phyloP scores from a whole-genome alignment of 2,113 vertebrate species.

The Lampris incognitus region DNA sequence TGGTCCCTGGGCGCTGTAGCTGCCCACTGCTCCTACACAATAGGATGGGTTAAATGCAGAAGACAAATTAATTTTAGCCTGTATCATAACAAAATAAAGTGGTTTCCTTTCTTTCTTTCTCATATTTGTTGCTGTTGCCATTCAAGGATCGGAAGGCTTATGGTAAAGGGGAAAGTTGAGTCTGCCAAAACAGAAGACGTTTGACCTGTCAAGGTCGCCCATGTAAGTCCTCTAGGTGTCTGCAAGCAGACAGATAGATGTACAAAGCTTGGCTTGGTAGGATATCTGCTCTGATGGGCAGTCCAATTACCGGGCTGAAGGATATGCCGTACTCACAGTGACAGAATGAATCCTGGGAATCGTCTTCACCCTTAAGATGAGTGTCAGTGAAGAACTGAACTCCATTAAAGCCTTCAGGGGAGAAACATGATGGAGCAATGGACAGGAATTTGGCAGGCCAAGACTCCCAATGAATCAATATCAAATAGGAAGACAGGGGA shows the following conservation, averaged over 20 bases:
- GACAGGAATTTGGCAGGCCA: slow-evolving; percentile 19
- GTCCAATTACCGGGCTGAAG: slow-evolving; percentile 69
- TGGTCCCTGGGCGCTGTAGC: no score
- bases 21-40: no score
- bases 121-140: slow-evolving; percentile 14
- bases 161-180: slow-evolving; percentile 19
- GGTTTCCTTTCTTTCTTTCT: no score
- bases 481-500: slow-evolving; percentile 16
- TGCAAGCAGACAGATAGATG: slow-evolving; percentile 43
- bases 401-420: slow-evolving; percentile 55
- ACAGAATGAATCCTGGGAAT: slow-evolving; percentile 64
- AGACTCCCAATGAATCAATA: slow-evolving; percentile 37
- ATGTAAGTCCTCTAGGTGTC: slow-evolving; percentile 23
- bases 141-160: slow-evolving; percentile 50
- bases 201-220: slow-evolving; percentile 63
- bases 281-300: slow-evolving; percentile 58
- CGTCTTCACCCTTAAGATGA: slow-evolving; percentile 60
- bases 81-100: no score
- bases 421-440: slow-evolving; percentile 22
- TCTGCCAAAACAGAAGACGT: slow-evolving; percentile 51
- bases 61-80: no score
- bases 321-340: slow-evolving; percentile 63
- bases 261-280: slow-evolving; percentile 49
- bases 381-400: slow-evolving; percentile 66
- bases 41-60: no score